phyloP scores from a whole-genome alignment of 2,888 invertebrate species.

The Morpho achilles region DNA sequence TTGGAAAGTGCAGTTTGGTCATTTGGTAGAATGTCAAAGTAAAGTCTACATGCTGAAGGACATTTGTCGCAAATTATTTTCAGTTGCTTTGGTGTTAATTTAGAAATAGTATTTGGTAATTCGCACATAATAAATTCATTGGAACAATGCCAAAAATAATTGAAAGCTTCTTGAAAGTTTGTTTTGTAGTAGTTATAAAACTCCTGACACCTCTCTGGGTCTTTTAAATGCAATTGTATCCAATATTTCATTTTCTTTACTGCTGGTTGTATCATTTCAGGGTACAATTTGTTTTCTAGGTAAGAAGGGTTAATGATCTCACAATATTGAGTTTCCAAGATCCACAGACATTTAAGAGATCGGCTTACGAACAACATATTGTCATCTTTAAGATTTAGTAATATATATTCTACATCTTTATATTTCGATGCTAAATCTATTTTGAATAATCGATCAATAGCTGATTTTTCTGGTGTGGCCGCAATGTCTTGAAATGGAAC shows the following conservation, averaged over 20 bases:
- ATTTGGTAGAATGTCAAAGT: conserved; percentile 39
- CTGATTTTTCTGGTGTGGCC: conserved; percentile 36
- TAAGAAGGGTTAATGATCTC: conserved; percentile 48
- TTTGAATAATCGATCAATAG: conserved; percentile 52
- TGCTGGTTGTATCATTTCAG: conserved; percentile 51
- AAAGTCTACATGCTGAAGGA: conserved; percentile 41
- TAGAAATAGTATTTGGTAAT: conserved; percentile 36
- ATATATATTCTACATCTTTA: conserved; percentile 44
- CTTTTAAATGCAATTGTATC: conserved; percentile 40
- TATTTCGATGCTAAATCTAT: conserved; percentile 52
- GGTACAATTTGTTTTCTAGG: conserved; percentile 48
- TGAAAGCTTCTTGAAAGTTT: conserved; percentile 39
- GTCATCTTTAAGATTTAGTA: conserved; percentile 46
- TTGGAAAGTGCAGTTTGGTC: conserved; percentile 30
- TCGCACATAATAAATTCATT: conserved; percentile 40
- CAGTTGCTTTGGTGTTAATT: conserved; percentile 42
- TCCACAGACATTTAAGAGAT: conserved; percentile 52
- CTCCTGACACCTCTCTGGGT: conserved; percentile 38
- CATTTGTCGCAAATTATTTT: conserved; percentile 47
- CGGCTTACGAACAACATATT: conserved; percentile 57
- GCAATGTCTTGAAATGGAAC: conserved; percentile 26
- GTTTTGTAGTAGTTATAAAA: conserved; percentile 50
- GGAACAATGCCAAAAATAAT: conserved; percentile 45
- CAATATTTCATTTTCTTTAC: conserved; percentile 49
- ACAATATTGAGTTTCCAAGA: conserved; percentile 37